A percentile compares a stretch with the other conserved stretches of the same genome.
Evolutionary conservation across 2,888 invertebrate species (phyloP).

Genomic region (Xanthorhoe designata): DNA sequence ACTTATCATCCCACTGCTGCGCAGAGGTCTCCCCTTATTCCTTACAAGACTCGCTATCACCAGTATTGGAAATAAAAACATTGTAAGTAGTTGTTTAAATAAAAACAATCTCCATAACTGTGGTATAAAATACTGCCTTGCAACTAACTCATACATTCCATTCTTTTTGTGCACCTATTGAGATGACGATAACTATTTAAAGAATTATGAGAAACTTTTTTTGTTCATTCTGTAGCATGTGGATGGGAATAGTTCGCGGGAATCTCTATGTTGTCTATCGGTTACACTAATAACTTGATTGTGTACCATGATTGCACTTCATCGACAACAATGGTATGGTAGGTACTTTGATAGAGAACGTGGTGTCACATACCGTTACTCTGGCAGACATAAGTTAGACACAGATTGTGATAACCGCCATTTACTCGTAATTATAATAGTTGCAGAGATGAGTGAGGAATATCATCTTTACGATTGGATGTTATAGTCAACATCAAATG

Average conservation of each 20-base stretch:
- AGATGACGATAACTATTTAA: background rate
- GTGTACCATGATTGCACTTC: constrained; percentile 20
- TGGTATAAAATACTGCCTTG: background rate
- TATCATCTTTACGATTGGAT: background rate
- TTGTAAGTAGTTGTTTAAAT: background rate
- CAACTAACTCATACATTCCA: background rate
- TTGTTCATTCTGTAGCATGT: constrained; percentile 15
- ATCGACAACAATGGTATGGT: constrained; percentile 11
- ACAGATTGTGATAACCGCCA: constrained; percentile 9
- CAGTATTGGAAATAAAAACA: no score
- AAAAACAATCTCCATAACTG: background rate
- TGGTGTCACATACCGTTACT: constrained; percentile 26
- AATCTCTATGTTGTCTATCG: constrained; percentile 18
- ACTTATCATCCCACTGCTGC: no score
- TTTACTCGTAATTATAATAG: background rate
- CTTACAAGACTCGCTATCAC: no score
- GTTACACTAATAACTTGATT: constrained; percentile 22
- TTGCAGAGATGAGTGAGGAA: background rate
- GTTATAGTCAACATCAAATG: background rate
- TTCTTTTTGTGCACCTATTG: background rate
- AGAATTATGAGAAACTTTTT: constrained; percentile 19
- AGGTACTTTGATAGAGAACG: constrained; percentile 10
- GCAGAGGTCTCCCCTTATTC: no score
- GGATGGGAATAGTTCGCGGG: constrained; percentile 22
- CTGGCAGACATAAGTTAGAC: constrained; percentile 28